Conservation (phyloP, 2,888 invertebrate genomes). For the Lumbricus terrestris region DNA sequence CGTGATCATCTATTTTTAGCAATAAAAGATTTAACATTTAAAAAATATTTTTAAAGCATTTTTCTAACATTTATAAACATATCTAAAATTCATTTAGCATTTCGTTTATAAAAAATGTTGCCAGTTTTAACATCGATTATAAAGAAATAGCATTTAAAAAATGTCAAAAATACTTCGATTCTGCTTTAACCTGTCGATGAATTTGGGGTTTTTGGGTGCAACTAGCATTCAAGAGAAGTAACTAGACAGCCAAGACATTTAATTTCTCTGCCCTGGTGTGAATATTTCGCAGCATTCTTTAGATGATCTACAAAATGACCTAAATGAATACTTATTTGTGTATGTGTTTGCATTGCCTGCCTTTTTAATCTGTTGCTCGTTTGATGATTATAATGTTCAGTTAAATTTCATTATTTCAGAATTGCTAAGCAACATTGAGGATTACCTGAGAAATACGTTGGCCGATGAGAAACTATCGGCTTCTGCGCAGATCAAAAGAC, state of each 20-base stretch:
- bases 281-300: too few species aligned
- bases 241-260: not conserved
- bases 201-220: too few species aligned
- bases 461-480: constrained; percentile 47
- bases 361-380: not conserved
- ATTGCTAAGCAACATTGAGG: constrained; percentile 51
- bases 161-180: not conserved
- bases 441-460: constrained; percentile 46
- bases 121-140: too few species aligned
- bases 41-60: too few species aligned
- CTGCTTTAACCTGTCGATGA: too few species aligned
- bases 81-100: too few species aligned
- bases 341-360: not conserved
- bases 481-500: constrained; percentile 47
- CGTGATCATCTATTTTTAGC: not conserved
- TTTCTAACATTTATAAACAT: too few species aligned
- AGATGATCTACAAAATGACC: too few species aligned
- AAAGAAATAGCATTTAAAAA: too few species aligned
- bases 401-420: constrained; percentile 43
- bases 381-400: not conserved
- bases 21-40: too few species aligned
- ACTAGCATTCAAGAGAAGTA: not conserved
- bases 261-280: not conserved
- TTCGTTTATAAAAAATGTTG: too few species aligned
- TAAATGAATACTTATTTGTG: not conserved